Percentiles rank a stretch among this genome's conserved stretches.
These are phyloP conservation scores for Drosophila kambysellisi DNA, from an alignment of 2,888 invertebrate species.

Conservation along the genomic window DNA sequence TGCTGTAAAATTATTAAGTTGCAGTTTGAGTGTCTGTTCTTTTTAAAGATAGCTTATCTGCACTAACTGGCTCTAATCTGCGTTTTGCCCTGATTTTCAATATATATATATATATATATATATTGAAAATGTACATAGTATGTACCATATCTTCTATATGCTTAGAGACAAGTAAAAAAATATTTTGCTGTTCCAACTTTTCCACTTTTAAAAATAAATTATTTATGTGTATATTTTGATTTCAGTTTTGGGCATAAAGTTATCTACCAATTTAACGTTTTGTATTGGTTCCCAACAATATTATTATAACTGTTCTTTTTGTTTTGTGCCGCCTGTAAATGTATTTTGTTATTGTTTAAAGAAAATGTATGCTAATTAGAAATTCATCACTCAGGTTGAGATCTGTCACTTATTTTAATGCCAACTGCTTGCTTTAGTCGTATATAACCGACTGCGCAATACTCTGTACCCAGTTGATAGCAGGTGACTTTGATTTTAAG, in stretches of 20 bases:
- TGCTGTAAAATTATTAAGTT: background rate
- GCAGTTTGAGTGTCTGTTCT: background rate
- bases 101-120: background rate
- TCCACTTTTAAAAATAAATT: background rate
- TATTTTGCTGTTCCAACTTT: background rate
- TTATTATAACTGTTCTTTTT: background rate
- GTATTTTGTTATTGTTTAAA: background rate
- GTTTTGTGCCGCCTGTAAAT: background rate
- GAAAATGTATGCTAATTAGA: background rate
- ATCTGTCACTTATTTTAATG: background rate
- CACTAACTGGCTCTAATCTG: background rate
- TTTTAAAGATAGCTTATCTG: constrained; percentile 7
- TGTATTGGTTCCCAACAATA: background rate
- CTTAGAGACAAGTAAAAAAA: background rate
- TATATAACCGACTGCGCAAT: background rate
- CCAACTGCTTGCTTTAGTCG: background rate
- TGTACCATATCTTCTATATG: background rate
- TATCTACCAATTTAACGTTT: background rate
- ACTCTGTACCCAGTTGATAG: background rate
- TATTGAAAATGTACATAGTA: background rate
- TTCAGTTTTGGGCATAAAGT: background rate
- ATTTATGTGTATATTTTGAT: background rate
- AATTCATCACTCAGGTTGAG: background rate
- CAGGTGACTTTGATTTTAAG: background rate
- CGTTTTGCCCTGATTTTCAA: background rate